phyloP scores from a whole-genome alignment of 2,888 invertebrate genomes.

The Zelleria hepariella region DNA sequence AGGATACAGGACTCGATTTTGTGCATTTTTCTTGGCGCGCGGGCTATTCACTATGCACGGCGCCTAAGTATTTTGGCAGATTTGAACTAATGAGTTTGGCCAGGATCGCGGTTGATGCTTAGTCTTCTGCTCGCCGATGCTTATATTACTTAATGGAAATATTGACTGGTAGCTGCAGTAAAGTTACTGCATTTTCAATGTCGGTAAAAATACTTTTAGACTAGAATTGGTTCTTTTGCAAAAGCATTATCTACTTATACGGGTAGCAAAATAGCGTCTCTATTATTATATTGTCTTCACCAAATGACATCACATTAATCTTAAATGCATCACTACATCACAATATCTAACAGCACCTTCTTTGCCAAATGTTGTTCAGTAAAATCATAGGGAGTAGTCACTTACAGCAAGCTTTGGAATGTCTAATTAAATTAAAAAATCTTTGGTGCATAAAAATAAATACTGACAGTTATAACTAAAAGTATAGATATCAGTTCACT shows the following conservation, averaged over 20 bases:
- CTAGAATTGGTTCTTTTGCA: not conserved
- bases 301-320: not conserved
- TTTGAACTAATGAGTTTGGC: no score
- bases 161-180: no score
- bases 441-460: slow-evolving; percentile 20
- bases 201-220: not conserved
- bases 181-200: no score
- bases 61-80: no score
- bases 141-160: no score
- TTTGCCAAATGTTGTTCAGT: not conserved
- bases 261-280: not conserved
- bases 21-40: no score
- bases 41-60: no score
- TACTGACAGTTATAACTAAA: slow-evolving; percentile 6
- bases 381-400: not conserved
- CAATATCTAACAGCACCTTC: not conserved
- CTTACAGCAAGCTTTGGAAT: not conserved
- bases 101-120: no score
- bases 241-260: not conserved
- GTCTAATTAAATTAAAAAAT: slow-evolving; percentile 4
- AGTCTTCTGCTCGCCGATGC: no score
- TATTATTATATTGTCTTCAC: not conserved
- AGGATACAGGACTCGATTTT: no score
- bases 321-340: not conserved
- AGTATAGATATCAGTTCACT: slow-evolving; percentile 6